Evolutionary conservation across 2,113 vertebrate genomes (phyloP).

Genomic region (Cygnus atratus): DNA sequence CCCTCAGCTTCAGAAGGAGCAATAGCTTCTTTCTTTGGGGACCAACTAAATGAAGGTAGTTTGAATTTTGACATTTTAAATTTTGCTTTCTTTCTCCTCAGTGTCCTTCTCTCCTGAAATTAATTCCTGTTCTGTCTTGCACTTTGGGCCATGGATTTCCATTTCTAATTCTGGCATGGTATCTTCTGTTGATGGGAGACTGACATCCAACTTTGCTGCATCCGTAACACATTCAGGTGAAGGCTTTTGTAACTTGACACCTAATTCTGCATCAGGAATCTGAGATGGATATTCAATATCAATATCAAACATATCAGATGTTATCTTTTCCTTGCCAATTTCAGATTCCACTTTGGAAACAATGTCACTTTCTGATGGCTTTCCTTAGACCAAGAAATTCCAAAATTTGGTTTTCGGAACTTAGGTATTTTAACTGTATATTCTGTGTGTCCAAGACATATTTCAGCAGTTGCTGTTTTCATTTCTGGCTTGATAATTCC

Average conservation of each 20-base stretch:
- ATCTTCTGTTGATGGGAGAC: background rate
- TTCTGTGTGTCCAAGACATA: background rate
- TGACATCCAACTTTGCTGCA: background rate
- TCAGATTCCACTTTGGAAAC: background rate
- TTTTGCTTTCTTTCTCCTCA: conserved; percentile 1
- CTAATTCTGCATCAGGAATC: background rate
- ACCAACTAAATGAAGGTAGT: conserved; percentile 62
- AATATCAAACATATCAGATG: background rate
- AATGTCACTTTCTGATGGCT: background rate
- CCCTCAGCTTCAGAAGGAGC: background rate
- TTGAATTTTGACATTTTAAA: conserved; percentile 70
- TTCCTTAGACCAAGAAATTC: background rate
- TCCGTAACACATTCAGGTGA: background rate
- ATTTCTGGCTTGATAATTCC: fast-evolving
- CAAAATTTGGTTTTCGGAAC: conserved; percentile 18
- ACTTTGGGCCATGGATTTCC: background rate
- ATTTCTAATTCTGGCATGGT: background rate
- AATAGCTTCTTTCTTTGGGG: conserved; percentile 44
- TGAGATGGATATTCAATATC: background rate
- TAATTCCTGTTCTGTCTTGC: background rate
- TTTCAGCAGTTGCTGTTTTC: background rate
- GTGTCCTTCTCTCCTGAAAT: background rate
- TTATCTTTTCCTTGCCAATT: background rate
- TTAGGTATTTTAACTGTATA: conserved; percentile 2
- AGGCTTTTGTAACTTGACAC: background rate